Base-by-base conservation (phyloP, 2,113 vertebrate genomes). In the Theristicus caerulescens region DNA sequence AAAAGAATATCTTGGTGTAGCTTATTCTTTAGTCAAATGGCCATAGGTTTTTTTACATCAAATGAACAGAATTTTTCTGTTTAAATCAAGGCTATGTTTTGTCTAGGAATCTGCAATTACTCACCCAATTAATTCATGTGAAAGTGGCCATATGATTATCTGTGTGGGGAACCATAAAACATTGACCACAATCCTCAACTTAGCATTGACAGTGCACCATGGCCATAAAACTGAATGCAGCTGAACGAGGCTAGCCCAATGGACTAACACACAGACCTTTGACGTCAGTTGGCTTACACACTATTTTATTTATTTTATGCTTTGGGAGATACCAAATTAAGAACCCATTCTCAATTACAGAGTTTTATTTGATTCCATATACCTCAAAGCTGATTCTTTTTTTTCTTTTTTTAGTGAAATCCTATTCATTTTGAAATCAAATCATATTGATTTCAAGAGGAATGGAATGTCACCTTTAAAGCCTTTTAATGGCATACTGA, bases 271-370 rank as follows among this genome's bases (percentile, higher is more conserved):
- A 31, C 8, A 61, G 59, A 38, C 14, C 22, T 52, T 9, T 44
- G 17, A 52, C n/a, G 69, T 47, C 27, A 25, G 6, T 11, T 38
- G n/a, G 1, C 11, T 73, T 27, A 65, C 46, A 10, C 5, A 8
- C 2, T 21, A 14, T 27, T 78, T 44, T 31, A 78, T 85, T 74
- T 74, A 15, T 82, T 87, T 69, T 31, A 4, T 21, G 3, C 11
- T 74, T 88, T 86, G 1, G 4, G 21, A 82, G 17, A 25, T 67
- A 38, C 19, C 12, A 64, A 74, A 71, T 55, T 12, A 67, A 69
- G 25, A 76, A 55, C 1, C 0, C 3, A 1, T 9, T 64, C n/a
- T 47, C 57, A 65, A 0, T 46, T 25, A 13, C 1, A 4, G 49
- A 69, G 32, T 57, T 85, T 52, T 59, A n/a, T 57, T 86, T 70